Evolutionary conservation across 2,113 vertebrate genomes (phyloP), one percentile per base, ranked within the genome.

Genomic region (Enhydra lutris): DNA sequence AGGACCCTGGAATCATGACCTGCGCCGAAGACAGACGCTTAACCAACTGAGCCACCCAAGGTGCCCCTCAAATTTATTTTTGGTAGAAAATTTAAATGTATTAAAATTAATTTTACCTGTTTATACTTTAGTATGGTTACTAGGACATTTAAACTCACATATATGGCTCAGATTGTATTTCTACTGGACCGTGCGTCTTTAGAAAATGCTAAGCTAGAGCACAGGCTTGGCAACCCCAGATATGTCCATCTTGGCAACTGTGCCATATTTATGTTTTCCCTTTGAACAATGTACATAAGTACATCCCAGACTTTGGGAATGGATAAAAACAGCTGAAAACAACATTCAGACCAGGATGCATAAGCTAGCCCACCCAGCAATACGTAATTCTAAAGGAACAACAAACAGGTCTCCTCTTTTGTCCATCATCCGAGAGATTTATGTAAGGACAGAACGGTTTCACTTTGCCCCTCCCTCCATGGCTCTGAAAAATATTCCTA

Each of bases 101-200:
- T 26, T 52, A 79, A 69, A 92, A 80, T 88, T 96, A 89, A 95
- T 76, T 82, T 86, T 18, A 83, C 15, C 52, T 50, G 10, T 82
- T 80, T 84, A 59, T 45, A 65, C n/a, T 42, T 81, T 45, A 39
- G 57, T 39, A 79, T 24, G 11, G 57, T 47, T 94, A 94, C 39
- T 63, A 93, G 17, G n/a, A 91, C 71, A 83, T 84, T 76, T 73
- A 82, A 94, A 94, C 89, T 89, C 82, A 83, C 7, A 26, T 50
- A 34, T 15, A 34, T 80, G 29, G 34, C 52, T 67, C 57, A 84
- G 8, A 69, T 50, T 57, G 11, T 57, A 82, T 74, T 97, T 95
- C 83, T 80, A 61, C 5, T 81, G 57, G 55, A 18, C 17, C 55
- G 21, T 11, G 42, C n/a, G 69, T 47, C 57, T 79, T 87, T 78